Evolutionary conservation across 2,888 invertebrate genomes (phyloP), one percentile per base, ranked within the genome.

Genomic region (Perizoma flavofasciatum): DNA sequence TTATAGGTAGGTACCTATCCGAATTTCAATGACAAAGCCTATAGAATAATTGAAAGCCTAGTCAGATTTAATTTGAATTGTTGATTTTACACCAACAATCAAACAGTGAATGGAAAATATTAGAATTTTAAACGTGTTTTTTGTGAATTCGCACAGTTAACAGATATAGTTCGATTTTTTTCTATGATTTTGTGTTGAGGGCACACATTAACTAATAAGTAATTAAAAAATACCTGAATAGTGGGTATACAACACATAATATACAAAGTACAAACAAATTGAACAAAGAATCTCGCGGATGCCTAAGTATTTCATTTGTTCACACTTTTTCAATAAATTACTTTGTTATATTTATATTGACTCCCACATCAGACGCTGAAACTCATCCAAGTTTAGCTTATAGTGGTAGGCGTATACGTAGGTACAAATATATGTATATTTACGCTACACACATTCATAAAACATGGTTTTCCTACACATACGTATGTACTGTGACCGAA

Each of bases 1-100:
- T 9, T 9, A 4, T 41, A 41, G 5, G 10, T 41, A 41, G 5
- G 10, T 41, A 41, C 41, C 41, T 10, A 5, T 4, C 41, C n/a
- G 0, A 43, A 51, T 44, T 43, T 22, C 43, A 44, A 51, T 43
- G 44, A 43, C 43, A 35, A 41, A 51, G 51, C 51, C 43, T 34
- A 44, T 51, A 34, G 51, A 51, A 51, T 52, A 52, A 41, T 50
- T 32, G 10, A 50, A 43, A 41, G 33, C 46, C 50, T 22, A 22
- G 22, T 22, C 22, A 9, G 34, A 39, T 32, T 44, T 44, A 34
- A 51, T 44, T 54, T 40, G 47, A 54, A 54, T 47, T 54, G 54
- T 47, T 54, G 9, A 47, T 54, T 46, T 54, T 47, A 39, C 6
- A 44, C 40, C 46, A 40, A 11, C 39, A 54, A 54, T 46, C 45